Evolutionary conservation across 2,888 invertebrate species (phyloP).

Genomic region (Elegia similella): DNA sequence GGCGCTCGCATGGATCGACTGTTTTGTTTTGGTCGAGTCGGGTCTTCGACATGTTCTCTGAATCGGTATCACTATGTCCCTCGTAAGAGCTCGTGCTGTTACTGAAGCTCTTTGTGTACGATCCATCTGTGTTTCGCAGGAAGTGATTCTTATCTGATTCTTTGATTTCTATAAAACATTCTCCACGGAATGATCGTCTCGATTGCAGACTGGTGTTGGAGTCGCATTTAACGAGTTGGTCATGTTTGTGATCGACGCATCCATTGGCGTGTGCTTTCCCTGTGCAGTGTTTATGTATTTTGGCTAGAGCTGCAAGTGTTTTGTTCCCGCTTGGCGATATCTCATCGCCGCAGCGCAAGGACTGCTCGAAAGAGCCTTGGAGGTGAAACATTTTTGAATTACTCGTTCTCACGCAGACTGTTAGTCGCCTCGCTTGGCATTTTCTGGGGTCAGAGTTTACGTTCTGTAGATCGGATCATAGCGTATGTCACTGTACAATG

Average conservation of each 20-base stretch:
- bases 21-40: constrained; percentile 54
- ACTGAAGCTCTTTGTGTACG: constrained; percentile 73
- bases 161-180: constrained; percentile 72
- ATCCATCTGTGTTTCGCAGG: constrained; percentile 52
- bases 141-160: constrained; percentile 54
- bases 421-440: constrained; percentile 52
- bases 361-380: constrained; percentile 82
- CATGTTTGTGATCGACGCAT: constrained; percentile 77
- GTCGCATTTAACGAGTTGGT: constrained; percentile 70
- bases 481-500: constrained; percentile 63
- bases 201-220: constrained; percentile 73
- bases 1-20: constrained; percentile 71
- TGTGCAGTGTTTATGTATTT: constrained; percentile 87
- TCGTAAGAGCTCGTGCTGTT: constrained; percentile 85
- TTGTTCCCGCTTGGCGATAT: constrained; percentile 72
- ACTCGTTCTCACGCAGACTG: constrained; percentile 52
- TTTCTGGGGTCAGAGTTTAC: constrained; percentile 58
- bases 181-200: constrained; percentile 62
- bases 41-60: constrained; percentile 75
- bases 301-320: constrained; percentile 76
- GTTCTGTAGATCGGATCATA: constrained; percentile 53
- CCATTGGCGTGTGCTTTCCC: constrained; percentile 90
- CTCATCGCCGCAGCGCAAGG: constrained; percentile 78
- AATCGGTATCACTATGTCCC: constrained; percentile 85
- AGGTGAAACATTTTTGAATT: constrained; percentile 74